Evolutionary conservation across 2,113 vertebrate species (phyloP).

Genomic region (Glareola pratincola): DNA sequence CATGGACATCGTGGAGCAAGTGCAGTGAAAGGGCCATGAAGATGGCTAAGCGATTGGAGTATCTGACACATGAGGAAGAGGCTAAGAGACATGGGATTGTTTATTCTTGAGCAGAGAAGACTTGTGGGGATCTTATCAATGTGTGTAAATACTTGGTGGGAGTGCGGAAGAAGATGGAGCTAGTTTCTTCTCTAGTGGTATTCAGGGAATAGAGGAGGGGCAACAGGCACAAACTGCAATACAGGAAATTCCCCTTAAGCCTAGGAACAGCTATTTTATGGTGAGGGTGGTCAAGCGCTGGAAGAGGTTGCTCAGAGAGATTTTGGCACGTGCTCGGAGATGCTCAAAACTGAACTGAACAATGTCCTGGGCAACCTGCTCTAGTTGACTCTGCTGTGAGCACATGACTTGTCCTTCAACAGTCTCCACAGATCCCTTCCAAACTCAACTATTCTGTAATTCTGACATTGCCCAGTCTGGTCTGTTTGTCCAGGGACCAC

Average conservation of each 20-base stretch:
- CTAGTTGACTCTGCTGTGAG: background rate
- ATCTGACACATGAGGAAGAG: background rate
- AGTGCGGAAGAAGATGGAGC: background rate
- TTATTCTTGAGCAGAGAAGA: background rate
- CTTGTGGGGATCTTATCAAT: background rate
- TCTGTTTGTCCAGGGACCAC: background rate
- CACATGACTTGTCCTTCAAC: accelerated
- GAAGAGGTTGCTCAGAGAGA: background rate
- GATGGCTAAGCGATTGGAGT: background rate
- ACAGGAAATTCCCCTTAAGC: background rate
- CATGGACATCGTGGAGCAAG: accelerated
- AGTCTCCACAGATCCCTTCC: background rate
- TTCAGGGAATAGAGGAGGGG: background rate
- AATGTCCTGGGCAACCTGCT: background rate
- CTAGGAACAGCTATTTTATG: background rate
- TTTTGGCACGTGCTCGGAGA: background rate
- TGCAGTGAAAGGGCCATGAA: background rate
- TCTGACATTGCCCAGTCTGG: background rate
- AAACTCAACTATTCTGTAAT: background rate
- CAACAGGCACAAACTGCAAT: background rate
- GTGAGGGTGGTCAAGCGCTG: no score
- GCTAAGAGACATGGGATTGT: no score
- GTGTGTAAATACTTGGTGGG: background rate
- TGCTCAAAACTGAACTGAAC: background rate
- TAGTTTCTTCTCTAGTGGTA: background rate